Base-by-base conservation (phyloP, 2,797 vertebrate genomes). In the Rhinella marina region DNA sequence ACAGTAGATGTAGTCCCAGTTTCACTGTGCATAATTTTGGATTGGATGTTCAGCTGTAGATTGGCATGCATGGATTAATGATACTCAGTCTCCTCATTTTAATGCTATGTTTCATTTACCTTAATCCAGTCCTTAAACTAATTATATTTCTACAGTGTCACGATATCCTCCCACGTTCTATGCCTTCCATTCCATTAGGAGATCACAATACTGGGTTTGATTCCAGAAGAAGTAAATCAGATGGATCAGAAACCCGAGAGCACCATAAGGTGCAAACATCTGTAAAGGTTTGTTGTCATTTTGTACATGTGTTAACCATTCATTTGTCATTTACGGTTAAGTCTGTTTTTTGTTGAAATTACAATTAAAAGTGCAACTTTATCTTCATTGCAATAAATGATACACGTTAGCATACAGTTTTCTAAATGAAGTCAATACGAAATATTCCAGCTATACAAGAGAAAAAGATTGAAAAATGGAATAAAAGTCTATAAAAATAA, bases 121-220 rank as follows among this genome's bases (percentile, higher is more conserved):
- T 29, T 81, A 16, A 54, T 19, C 61, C n/a, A n/a, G n/a, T 41
- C 41, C 41, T 41, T 66, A 23, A 70, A 56, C 16, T 70, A 21
- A 7, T 29, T 85, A 12, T 73, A 54, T 81, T 66, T 6, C 5
- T 82, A 50, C 77, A 88, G 87, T 81, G 68, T 76, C 87, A 75
- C 7, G 78, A 88, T 56, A 12, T 70, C 27, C 25, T 83, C 1
- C 66, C 82, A 16, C 21, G 57, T 64, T 54, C 70, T 57, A 32
- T 81, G 29, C 57, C 87, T 32, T 81, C 78, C 32, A 75, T 77
- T 86, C 23, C 79, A 70, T 59, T 82, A 25, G 72, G 19, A 57
- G 88, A 83, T 9, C 79, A 78, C 9, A 59, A 57, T 52, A n/a
- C 80, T 61, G 52, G 52, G 14, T 48, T 66, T 10, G 73, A 86